phyloP scores from a whole-genome alignment of 2,113 vertebrate genomes.

The Panurus biarmicus region DNA sequence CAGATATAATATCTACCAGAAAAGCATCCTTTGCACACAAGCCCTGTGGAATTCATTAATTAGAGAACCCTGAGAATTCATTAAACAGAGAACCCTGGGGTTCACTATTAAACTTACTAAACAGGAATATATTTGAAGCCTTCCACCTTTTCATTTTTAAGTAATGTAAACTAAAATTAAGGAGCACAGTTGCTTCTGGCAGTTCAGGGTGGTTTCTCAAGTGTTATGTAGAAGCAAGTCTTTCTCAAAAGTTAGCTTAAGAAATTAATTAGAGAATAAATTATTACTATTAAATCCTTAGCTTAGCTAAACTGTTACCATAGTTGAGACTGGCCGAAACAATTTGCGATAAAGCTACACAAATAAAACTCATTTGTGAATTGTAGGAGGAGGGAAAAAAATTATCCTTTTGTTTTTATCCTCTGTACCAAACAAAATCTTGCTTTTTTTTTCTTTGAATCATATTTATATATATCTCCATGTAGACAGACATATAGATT shows the following conservation, averaged over 20 bases:
- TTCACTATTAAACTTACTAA: not conserved
- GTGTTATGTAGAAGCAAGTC: not conserved
- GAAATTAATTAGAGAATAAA: not conserved
- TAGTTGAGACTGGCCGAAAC: not conserved
- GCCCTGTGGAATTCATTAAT: not conserved
- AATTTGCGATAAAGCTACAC: not conserved
- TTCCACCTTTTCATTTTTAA: not conserved
- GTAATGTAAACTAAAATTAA: not conserved
- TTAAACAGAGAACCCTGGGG: not conserved
- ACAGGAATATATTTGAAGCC: not conserved
- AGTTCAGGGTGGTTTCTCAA: not conserved
- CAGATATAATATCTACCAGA: not conserved
- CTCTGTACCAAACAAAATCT: not conserved
- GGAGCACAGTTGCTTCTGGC: not conserved
- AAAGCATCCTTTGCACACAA: not conserved
- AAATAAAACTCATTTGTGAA: not conserved
- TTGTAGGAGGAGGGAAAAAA: not conserved
- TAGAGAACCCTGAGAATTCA: not conserved
- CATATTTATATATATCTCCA: too few species aligned
- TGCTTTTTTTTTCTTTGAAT: not conserved
- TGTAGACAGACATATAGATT: not conserved
- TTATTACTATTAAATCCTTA: not conserved
- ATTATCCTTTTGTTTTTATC: not conserved
- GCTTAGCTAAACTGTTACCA: not conserved
- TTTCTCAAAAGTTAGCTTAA: not conserved